Evolutionary conservation across 2,797 vertebrate genomes (phyloP).

Genomic region (Crocodylus rhombifer): DNA sequence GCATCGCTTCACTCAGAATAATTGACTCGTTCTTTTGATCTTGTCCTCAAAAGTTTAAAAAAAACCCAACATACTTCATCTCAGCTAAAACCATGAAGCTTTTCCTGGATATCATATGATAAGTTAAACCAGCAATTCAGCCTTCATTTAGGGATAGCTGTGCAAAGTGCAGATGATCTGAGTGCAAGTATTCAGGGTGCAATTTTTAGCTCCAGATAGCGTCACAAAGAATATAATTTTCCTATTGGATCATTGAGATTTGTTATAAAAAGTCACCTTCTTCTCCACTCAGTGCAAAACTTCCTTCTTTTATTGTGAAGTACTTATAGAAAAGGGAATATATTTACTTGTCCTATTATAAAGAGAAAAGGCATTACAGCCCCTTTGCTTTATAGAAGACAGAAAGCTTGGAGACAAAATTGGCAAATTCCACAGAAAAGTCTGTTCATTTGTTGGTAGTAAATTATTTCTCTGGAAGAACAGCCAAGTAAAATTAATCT

Average conservation of each 20-base stretch:
- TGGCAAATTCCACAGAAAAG: neutral
- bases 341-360: neutral
- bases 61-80: constrained; percentile 55
- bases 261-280: neutral
- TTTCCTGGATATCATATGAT: neutral
- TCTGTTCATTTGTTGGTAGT: neutral
- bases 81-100: constrained; percentile 54
- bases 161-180: neutral
- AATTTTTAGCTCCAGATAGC: neutral
- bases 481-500: constrained; percentile 11
- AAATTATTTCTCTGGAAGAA: constrained; percentile 42
- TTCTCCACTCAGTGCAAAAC: neutral
- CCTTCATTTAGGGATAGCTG: constrained; percentile 27
- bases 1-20: constrained; percentile 62
- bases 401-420: neutral
- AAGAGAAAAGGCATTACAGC: neutral
- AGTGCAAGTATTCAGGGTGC: constrained; percentile 1
- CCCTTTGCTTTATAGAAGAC: neutral
- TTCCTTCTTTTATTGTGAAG: neutral
- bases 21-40: constrained; percentile 70
- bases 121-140: neutral
- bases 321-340: neutral
- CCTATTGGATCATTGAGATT: neutral
- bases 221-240: constrained; percentile 33
- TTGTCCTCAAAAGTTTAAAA: constrained; percentile 57